Evolutionary conservation across 1,140 invertebrate species (phyloP).

Genomic region (Drosophila pachea): DNA sequence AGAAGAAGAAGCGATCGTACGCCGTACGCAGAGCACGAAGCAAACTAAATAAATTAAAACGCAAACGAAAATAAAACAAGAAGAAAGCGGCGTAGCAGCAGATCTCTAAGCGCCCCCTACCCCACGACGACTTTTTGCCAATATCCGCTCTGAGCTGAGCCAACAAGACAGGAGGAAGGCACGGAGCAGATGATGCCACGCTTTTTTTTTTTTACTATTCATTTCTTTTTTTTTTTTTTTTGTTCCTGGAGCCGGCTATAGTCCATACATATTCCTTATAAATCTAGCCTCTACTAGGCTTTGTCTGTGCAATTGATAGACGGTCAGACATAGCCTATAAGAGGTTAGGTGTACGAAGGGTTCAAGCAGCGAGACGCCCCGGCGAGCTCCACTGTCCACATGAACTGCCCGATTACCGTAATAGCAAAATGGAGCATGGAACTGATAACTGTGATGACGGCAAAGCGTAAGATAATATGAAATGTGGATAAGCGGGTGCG

Average conservation of each 20-base stretch:
- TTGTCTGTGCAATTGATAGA: conserved; percentile 76
- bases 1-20: conserved; percentile 41
- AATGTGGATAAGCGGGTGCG: conserved; percentile 37
- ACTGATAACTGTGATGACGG: neutral
- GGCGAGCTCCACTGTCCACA: neutral
- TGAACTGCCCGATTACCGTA: conserved; percentile 26
- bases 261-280: conserved; percentile 51
- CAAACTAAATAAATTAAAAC: conserved; percentile 66
- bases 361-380: conserved; percentile 41
- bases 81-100: conserved; percentile 61
- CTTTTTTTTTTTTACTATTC: neutral
- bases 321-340: conserved; percentile 79
- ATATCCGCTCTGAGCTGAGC: neutral
- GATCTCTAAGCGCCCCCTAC: conserved; percentile 1
- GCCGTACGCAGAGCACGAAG: conserved; percentile 67
- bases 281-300: conserved; percentile 80
- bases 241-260: neutral
- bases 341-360: conserved; percentile 79
- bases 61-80: conserved; percentile 43
- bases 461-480: conserved; percentile 9
- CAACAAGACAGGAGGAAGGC: neutral
- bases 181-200: conserved; percentile 12
- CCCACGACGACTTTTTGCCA: conserved; percentile 21
- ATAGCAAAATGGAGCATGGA: neutral
- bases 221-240: neutral